Conservation (phyloP, 2,797 vertebrate species). For the Ceryle rudis region DNA sequence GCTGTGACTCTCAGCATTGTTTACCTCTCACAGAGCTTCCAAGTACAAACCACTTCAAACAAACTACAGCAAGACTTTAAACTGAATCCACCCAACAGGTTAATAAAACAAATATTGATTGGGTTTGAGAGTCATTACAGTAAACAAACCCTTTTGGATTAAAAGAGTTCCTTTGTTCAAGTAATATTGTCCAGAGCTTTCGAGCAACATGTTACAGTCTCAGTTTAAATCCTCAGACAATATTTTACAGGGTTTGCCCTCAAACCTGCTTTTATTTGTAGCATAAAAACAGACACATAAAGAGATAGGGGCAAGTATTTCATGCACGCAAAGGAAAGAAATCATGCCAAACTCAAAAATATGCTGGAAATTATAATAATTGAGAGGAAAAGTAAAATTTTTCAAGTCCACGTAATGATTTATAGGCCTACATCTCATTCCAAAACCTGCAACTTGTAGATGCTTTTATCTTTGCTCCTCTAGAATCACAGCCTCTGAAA, state of each 20-base stretch:
- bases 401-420: not conserved
- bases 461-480: not conserved
- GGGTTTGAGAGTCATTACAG: conserved; percentile 20
- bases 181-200: conserved; percentile 32
- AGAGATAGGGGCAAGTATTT: not conserved
- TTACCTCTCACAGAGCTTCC: conserved; percentile 69
- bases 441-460: not conserved
- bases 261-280: conserved; percentile 43
- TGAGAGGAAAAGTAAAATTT: not conserved
- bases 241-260: conserved; percentile 34
- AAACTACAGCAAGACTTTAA: conserved; percentile 55
- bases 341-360: not conserved
- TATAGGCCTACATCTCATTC: not conserved
- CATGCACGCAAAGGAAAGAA: not conserved
- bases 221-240: conserved; percentile 8
- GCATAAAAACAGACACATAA: not conserved
- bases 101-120: conserved; percentile 65
- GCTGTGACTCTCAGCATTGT: conserved; percentile 62
- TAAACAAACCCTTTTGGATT: conserved; percentile 12
- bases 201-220: conserved; percentile 12
- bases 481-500: not conserved
- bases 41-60: conserved; percentile 63
- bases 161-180: conserved; percentile 55
- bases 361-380: not conserved
- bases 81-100: conserved; percentile 50